phyloP scores from a whole-genome alignment of 2,888 invertebrate genomes.

The Diplazon laetatorius region DNA sequence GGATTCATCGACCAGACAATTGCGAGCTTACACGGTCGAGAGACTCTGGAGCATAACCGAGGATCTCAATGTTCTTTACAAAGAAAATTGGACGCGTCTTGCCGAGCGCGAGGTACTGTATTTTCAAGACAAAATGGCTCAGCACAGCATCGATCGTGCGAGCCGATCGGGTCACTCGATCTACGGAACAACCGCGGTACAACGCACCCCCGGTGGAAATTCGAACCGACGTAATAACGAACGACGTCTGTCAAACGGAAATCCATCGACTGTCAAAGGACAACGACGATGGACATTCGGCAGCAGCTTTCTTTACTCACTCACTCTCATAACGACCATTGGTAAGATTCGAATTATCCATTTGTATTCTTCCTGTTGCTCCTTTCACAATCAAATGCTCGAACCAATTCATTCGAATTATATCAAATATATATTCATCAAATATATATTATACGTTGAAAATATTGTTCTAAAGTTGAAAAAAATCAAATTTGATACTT shows the following conservation, averaged over 20 bases:
- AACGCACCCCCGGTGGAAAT: slow-evolving; percentile 67
- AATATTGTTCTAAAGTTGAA: too few relatives aligned
- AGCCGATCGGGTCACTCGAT: slow-evolving; percentile 75
- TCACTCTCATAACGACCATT: slow-evolving; percentile 97
- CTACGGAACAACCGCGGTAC: slow-evolving; percentile 72
- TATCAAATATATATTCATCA: too few relatives aligned
- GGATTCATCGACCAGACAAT: slow-evolving; percentile 83
- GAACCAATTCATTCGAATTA: too few relatives aligned
- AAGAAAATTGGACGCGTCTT: slow-evolving; percentile 95
- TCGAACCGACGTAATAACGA: slow-evolving; percentile 69
- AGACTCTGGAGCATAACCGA: slow-evolving; percentile 93
- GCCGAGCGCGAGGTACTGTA: slow-evolving; percentile 94
- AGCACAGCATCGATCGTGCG: slow-evolving; percentile 70
- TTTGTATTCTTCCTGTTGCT: too few relatives aligned
- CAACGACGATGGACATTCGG: slow-evolving; percentile 93
- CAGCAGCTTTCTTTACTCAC: slow-evolving; percentile 95
- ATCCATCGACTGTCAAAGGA: slow-evolving; percentile 76
- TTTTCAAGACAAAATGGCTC: slow-evolving; percentile 87
- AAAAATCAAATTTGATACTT: too few relatives aligned
- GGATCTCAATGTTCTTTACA: slow-evolving; percentile 93
- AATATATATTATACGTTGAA: too few relatives aligned
- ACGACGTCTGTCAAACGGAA: slow-evolving; percentile 67
- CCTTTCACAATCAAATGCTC: slow-evolving; percentile 60
- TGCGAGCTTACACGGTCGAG: slow-evolving; percentile 90
- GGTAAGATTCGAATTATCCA: too few relatives aligned